Conservation (phyloP, 2,113 vertebrate species). For the Eurystomus gularis region DNA sequence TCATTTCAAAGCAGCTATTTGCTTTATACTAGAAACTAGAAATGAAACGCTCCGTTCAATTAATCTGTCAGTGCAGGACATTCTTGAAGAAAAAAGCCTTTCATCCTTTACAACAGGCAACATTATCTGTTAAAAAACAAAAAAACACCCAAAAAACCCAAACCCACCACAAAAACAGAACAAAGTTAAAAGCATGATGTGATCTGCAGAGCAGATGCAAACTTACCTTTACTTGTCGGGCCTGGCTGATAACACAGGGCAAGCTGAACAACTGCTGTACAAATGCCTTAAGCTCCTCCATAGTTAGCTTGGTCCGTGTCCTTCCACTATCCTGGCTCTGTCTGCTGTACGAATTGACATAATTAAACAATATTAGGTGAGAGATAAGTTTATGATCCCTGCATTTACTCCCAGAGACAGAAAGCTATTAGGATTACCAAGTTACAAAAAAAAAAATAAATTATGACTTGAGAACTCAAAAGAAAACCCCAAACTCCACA, state of each 20-base stretch:
- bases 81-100: neutral
- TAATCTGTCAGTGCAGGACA: neutral
- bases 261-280: slow-evolving; percentile 93
- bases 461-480: neutral
- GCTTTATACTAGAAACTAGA: neutral
- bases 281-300: slow-evolving; percentile 97
- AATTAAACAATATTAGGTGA: neutral
- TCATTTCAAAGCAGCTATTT: neutral
- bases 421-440: neutral
- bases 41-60: neutral
- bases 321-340: slow-evolving; percentile 85
- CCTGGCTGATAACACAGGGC: slow-evolving; percentile 94
- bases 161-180: neutral
- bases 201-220: neutral
- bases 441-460: neutral
- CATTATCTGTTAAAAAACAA: neutral
- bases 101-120: neutral
- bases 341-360: slow-evolving; percentile 64
- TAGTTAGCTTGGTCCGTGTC: slow-evolving; percentile 90
- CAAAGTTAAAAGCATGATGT: neutral
- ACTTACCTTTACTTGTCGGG: slow-evolving; percentile 90
- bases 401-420: neutral
- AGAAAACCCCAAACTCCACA: neutral
- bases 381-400: neutral
- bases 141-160: too few relatives aligned